A percentile compares a stretch with the other conserved stretches of the same genome.
Evolutionary conservation across 1,140 invertebrate genomes (phyloP).

Genomic region (Agraylea sexmaculata): DNA sequence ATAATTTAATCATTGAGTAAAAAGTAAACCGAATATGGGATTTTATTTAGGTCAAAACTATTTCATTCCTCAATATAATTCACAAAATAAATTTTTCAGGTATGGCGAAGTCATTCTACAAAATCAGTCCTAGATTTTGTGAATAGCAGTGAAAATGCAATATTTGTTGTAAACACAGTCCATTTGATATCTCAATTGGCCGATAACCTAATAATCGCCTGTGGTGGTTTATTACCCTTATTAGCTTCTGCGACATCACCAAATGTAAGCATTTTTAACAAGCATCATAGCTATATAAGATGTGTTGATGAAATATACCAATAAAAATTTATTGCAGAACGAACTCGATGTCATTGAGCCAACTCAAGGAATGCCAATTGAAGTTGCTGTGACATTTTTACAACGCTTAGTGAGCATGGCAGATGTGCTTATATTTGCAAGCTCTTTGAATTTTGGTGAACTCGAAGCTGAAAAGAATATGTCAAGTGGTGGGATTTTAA

Average conservation of each 20-base stretch:
- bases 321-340: constrained; percentile 54
- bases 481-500: constrained; percentile 95
- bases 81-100: too few species aligned
- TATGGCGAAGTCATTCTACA: constrained; percentile 79
- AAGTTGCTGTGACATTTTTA: constrained; percentile 92
- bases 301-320: constrained; percentile 2
- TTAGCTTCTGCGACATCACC: constrained; percentile 96
- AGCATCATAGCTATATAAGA: constrained; percentile 6
- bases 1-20: too few species aligned
- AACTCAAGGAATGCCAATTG: constrained; percentile 96
- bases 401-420: constrained; percentile 96
- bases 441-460: constrained; percentile 93
- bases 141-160: constrained; percentile 94
- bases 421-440: constrained; percentile 96
- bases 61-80: too few species aligned
- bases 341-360: constrained; percentile 97
- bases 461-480: constrained; percentile 99
- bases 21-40: too few species aligned
- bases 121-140: constrained; percentile 97
- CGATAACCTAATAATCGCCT: constrained; percentile 98
- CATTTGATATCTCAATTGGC: constrained; percentile 97
- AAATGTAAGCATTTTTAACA: constrained; percentile 60
- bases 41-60: too few species aligned
- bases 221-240: constrained; percentile 91
- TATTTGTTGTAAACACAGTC: constrained; percentile 98